Conservation (phyloP, 2,888 invertebrate genomes). For the Actias luna region DNA sequence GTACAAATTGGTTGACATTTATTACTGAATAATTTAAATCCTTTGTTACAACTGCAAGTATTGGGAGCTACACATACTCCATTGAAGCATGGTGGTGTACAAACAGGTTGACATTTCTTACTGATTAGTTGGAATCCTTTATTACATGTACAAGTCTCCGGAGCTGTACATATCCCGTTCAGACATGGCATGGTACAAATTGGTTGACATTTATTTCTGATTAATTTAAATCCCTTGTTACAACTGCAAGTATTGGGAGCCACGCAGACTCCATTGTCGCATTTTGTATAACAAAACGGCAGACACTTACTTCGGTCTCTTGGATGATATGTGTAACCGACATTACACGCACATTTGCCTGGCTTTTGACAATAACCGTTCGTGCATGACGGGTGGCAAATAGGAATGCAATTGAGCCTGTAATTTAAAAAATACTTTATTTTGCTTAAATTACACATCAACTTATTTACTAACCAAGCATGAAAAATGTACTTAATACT, state of each 20-base stretch:
- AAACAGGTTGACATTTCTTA: conserved; percentile 25
- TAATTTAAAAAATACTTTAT: neutral
- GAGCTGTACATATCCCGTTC: conserved; percentile 12
- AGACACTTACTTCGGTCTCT: neutral
- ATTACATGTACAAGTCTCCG: conserved; percentile 19
- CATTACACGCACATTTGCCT: conserved; percentile 11
- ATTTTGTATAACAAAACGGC: neutral
- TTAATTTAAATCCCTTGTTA: neutral
- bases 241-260: neutral
- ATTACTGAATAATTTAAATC: conserved; percentile 19
- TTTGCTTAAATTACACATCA: neutral
- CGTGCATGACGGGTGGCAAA: neutral
- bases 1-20: conserved; percentile 29
- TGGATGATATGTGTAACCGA: neutral
- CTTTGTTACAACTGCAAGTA: conserved; percentile 29
- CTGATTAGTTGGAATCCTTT: conserved; percentile 21
- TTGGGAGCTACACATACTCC: conserved; percentile 42
- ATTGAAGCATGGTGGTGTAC: conserved; percentile 38
- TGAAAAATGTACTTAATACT: no score
- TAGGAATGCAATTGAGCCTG: conserved; percentile 1
- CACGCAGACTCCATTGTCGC: conserved; percentile 2
- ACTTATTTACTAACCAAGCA: neutral
- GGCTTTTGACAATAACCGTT: conserved; percentile 12
- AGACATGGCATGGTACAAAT: conserved; percentile 4
- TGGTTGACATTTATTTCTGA: conserved; percentile 2